Evolutionary conservation across 2,888 invertebrate genomes (phyloP), one percentile per base, ranked within the genome.

Genomic region (Steinernema carpocapsae): DNA sequence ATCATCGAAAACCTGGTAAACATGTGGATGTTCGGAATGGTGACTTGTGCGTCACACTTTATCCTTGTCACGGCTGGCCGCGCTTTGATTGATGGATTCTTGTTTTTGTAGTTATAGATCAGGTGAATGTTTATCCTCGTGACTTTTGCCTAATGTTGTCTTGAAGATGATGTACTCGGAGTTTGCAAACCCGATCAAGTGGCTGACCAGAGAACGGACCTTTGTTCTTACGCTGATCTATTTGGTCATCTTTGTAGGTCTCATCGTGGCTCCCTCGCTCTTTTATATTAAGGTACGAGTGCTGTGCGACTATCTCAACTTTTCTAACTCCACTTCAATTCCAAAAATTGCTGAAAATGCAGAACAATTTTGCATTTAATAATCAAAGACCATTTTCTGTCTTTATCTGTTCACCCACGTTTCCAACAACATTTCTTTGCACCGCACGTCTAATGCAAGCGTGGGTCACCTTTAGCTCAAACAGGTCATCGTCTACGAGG

Each of bases 1-100:
- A 79, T 80, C 29, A 77, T 80, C 51, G 76, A 78, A 24, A 76
- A 79, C 29, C 71, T 80, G 24, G 76, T 80, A 14, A 73, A 78
- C 22, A 76, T 80, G 24, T 80, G 80, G 80, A 79, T 79, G 70
- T 80, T 80, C 71, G 80, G 80, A 3, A 73, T 71, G 43, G 71
- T 51, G 43, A 76, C 79, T 0, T 80, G 80, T 37, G 74, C 76
- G 3, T 72, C 56, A 4, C 76, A 76, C 46, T 72, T 76, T 29
- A 51, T 76, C 19, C 72, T 76, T 6, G 46, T 72, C n/a, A 77
- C 48, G 2, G 26, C 52, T 14, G 75, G 76, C n/a, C 32, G 76
- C 10, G 72, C 76, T 26, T 76, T 77, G 12, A 71, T 59, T 3
- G 72, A n/a, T 76, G 76, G 76, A 42, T 76, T 12, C 37, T 71